phyloP scores from a whole-genome alignment of 2,113 vertebrate species.

The Brachyhypopomus occidentalis region DNA sequence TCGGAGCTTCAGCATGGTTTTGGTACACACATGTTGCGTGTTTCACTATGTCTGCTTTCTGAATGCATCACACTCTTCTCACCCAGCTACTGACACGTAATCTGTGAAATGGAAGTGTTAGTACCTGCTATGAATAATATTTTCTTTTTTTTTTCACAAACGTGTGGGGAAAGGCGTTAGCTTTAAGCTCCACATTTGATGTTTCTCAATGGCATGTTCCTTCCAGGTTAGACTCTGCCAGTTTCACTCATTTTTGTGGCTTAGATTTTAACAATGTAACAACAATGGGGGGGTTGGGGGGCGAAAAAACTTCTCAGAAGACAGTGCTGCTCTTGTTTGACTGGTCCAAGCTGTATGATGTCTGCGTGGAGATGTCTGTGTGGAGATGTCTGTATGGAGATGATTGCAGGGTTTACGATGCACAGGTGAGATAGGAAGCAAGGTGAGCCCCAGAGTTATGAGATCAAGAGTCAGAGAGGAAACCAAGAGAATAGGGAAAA shows the following conservation, averaged over 20 bases:
- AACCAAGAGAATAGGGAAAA: constrained; percentile 29
- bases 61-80: constrained; percentile 44
- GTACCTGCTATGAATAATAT: constrained; percentile 41
- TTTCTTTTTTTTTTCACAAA: constrained; percentile 21
- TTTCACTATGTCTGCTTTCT: constrained; percentile 48
- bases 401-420: constrained; percentile 50
- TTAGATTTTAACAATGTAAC: background rate
- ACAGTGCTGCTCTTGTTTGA: too few relatives aligned
- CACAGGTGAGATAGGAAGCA: constrained; percentile 46
- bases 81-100: constrained; percentile 40
- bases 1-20: constrained; percentile 54
- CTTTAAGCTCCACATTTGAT: constrained; percentile 18
- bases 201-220: background rate
- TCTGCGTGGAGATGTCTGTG: too few relatives aligned
- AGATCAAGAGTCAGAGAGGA: constrained; percentile 10
- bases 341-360: too few relatives aligned
- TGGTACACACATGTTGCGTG: constrained; percentile 48
- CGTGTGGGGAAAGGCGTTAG: constrained; percentile 24
- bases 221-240: background rate
- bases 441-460: constrained; percentile 24
- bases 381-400: background rate
- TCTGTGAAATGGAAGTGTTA: constrained; percentile 47
- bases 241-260: constrained; percentile 10
- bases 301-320: too few relatives aligned
- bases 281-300: too few relatives aligned